Evolutionary conservation across 2,113 vertebrate genomes (phyloP).

Genomic region (Gorsachius goisagi): DNA sequence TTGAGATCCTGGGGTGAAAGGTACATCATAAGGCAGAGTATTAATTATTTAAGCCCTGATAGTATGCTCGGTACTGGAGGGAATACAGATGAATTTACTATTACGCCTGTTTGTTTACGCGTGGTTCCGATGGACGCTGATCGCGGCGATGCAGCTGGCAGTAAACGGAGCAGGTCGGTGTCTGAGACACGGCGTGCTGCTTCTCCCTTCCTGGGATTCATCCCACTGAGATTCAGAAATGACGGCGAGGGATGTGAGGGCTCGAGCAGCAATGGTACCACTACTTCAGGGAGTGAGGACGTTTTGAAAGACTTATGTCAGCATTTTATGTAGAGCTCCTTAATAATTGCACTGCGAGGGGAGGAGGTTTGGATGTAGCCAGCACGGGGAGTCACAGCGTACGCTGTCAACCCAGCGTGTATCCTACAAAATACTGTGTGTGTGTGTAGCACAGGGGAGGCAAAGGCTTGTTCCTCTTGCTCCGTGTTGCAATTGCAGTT

Average conservation of each 20-base stretch:
- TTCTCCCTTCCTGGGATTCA: background rate
- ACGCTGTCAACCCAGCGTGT: background rate
- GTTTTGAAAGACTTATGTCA: background rate
- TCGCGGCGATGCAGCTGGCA: background rate
- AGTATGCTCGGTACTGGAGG: background rate
- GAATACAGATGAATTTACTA: background rate
- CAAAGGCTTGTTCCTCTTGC: background rate
- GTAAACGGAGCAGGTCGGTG: rapidly evolving
- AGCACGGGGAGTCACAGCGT: background rate
- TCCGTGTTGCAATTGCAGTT: background rate
- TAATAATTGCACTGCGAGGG: background rate
- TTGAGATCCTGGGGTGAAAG: constrained; percentile 26
- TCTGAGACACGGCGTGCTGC: rapidly evolving
- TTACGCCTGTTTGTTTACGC: background rate
- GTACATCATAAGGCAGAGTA: background rate
- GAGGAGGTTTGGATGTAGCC: background rate
- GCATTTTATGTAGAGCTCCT: background rate
- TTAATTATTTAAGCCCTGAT: constrained; percentile 36
- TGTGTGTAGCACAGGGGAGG: rapidly evolving
- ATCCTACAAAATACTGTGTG: rapidly evolving
- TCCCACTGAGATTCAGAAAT: background rate
- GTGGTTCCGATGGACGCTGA: rapidly evolving
- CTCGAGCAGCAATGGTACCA: background rate
- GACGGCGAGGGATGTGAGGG: rapidly evolving
- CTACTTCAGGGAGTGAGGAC: background rate